phyloP scores from a whole-genome alignment of 2,113 vertebrate species.

The Trinectes maculatus region DNA sequence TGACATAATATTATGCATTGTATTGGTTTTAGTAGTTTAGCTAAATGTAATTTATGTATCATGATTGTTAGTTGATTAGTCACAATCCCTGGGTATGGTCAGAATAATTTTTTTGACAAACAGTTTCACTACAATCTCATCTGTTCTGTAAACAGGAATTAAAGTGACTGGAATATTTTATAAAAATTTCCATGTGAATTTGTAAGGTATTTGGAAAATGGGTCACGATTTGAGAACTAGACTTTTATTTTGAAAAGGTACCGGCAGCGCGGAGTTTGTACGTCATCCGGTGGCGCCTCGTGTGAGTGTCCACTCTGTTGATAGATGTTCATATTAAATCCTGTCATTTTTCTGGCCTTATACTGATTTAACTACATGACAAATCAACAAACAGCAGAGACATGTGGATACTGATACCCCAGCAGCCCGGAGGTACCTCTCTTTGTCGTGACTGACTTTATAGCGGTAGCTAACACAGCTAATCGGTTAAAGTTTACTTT shows the following conservation, averaged over 20 bases:
- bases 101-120: too few species aligned
- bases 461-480: not conserved
- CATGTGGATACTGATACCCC: constrained; percentile 80
- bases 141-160: too few species aligned
- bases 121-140: too few species aligned
- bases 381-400: not conserved
- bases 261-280: constrained; percentile 25
- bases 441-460: not conserved
- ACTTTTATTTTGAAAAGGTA: constrained; percentile 54
- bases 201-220: too few species aligned
- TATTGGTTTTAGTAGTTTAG: too few species aligned
- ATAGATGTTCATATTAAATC: not conserved
- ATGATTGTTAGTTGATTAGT: too few species aligned
- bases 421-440: constrained; percentile 70
- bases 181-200: too few species aligned
- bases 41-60: too few species aligned
- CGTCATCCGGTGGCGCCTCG: constrained; percentile 40
- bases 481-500: not conserved
- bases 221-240: too few species aligned
- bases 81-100: too few species aligned
- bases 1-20: too few species aligned
- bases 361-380: not conserved
- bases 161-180: too few species aligned
- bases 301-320: not conserved
- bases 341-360: not conserved